phyloP scores from a whole-genome alignment of 2,888 invertebrate genomes.

The Lacanobia wlatinum region DNA sequence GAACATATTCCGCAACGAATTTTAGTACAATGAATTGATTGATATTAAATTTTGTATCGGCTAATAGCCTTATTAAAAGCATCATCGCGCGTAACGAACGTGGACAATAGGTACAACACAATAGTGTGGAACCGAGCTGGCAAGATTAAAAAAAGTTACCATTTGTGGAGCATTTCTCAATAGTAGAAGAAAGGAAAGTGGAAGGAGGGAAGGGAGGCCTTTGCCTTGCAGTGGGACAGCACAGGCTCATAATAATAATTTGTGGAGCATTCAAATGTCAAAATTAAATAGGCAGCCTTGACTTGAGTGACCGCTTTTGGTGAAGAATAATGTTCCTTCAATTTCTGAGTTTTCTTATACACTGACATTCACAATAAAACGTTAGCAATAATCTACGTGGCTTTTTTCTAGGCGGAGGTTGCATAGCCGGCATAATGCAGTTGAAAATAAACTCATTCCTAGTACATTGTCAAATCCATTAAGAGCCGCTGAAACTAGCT shows the following conservation, averaged over 20 bases:
- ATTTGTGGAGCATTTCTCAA: no score
- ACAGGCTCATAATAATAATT: no score
- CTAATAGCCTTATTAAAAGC: not conserved
- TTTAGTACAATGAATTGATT: not conserved
- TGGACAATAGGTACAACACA: no score
- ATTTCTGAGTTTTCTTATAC: not conserved
- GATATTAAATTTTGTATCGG: not conserved
- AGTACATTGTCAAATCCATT: not conserved
- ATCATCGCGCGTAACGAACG: not conserved
- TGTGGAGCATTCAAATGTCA: no score
- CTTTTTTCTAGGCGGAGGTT: not conserved
- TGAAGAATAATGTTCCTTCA: not conserved
- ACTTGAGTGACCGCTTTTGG: no score
- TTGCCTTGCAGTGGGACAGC: no score
- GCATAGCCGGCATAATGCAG: slow-evolving; percentile 2
- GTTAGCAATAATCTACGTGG: not conserved
- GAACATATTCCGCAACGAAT: no score
- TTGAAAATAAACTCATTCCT: not conserved
- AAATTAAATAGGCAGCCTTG: no score
- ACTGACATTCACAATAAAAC: not conserved
- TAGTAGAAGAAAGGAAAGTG: no score
- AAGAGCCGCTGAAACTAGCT: not conserved
- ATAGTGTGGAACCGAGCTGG: not conserved
- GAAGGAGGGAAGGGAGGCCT: no score
- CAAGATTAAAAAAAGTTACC: no score